Evolutionary conservation across 1,140 invertebrate genomes (phyloP).

Genomic region (Drosophila parvula): DNA sequence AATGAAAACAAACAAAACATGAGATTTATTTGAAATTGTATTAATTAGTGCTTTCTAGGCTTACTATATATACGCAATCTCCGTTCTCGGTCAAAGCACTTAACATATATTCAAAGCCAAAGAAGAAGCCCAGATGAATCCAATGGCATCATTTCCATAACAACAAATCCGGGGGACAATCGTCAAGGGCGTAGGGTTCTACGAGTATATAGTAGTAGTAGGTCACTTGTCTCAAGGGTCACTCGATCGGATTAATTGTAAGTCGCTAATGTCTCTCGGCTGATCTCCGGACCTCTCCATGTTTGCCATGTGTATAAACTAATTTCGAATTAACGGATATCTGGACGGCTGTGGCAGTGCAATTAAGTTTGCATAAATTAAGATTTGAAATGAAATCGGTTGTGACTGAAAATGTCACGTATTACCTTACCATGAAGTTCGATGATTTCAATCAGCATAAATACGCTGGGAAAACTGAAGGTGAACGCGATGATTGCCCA

Average conservation of each 20-base stretch:
- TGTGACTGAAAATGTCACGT: conserved; percentile 68
- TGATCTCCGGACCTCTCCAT: conserved; percentile 21
- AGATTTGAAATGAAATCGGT: conserved; percentile 54
- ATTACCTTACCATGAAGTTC: conserved; percentile 73
- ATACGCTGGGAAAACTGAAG: conserved; percentile 49
- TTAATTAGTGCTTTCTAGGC: conserved; percentile 39
- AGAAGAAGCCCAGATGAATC: not conserved
- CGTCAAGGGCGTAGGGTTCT: conserved; percentile 45
- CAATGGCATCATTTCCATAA: conserved; percentile 23
- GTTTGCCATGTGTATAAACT: conserved; percentile 34
- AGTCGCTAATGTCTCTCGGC: conserved; percentile 35
- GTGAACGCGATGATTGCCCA: conserved; percentile 43
- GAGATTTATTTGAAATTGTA: conserved; percentile 9
- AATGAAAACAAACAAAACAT: conserved; percentile 2
- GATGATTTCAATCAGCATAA: conserved; percentile 60
- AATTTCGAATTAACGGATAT: conserved; percentile 55
- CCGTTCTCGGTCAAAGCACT: conserved; percentile 30
- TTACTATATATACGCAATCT: not conserved
- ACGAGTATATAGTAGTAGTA: conserved; percentile 10
- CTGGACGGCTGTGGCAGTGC: conserved; percentile 51
- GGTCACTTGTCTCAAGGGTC: conserved; percentile 33
- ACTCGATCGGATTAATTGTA: conserved; percentile 27
- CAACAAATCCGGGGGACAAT: conserved; percentile 5
- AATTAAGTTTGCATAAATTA: conserved; percentile 79
- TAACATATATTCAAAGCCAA: conserved; percentile 31